Percentiles rank a stretch among this genome's conserved stretches.
These are phyloP conservation scores for Aeoliscus strigatus DNA, from an alignment of 2,797 vertebrate genomes.

Conservation along the genomic window DNA sequence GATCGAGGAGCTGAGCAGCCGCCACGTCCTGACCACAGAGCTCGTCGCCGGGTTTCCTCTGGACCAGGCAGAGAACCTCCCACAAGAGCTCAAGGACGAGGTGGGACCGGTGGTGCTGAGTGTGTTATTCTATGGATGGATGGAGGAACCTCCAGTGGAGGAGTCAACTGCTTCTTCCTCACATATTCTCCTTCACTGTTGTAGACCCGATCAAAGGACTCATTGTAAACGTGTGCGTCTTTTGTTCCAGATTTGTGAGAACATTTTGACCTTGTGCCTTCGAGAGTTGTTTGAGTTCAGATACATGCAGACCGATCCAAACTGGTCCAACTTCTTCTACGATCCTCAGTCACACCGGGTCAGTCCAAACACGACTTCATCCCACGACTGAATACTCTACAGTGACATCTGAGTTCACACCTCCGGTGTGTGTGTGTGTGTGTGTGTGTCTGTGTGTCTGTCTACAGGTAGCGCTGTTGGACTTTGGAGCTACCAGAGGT, in stretches of 20 bases:
- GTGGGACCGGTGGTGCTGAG: too few relatives aligned
- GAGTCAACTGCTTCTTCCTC: too few relatives aligned
- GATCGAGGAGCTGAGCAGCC: constrained; percentile 86
- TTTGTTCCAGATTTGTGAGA: constrained; percentile 91
- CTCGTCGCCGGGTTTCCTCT: constrained; percentile 91
- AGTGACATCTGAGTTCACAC: background rate
- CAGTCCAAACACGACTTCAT: constrained; percentile 41
- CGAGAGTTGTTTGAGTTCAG: constrained; percentile 95
- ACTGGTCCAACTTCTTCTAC: constrained; percentile 99
- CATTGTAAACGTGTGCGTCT: too few relatives aligned
- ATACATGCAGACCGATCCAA: constrained; percentile 99
- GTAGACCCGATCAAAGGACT: too few relatives aligned
- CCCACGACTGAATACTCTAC: too few relatives aligned
- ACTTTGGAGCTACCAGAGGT: constrained; percentile 91
- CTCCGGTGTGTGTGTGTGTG: too few relatives aligned
- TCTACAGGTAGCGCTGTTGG: constrained; percentile 92
- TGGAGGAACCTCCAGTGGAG: too few relatives aligned
- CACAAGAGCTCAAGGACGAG: constrained; percentile 90
- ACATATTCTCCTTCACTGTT: constrained; percentile 1
- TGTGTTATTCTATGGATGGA: too few relatives aligned
- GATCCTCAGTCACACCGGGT: constrained; percentile 90
- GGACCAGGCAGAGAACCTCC: constrained; percentile 83
- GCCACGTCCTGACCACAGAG: constrained; percentile 88
- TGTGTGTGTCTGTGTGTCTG: too few relatives aligned
- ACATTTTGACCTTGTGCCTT: constrained; percentile 89